Evolutionary conservation across 2,888 invertebrate species (phyloP).

Genomic region (Troides oblongomaculatus): DNA sequence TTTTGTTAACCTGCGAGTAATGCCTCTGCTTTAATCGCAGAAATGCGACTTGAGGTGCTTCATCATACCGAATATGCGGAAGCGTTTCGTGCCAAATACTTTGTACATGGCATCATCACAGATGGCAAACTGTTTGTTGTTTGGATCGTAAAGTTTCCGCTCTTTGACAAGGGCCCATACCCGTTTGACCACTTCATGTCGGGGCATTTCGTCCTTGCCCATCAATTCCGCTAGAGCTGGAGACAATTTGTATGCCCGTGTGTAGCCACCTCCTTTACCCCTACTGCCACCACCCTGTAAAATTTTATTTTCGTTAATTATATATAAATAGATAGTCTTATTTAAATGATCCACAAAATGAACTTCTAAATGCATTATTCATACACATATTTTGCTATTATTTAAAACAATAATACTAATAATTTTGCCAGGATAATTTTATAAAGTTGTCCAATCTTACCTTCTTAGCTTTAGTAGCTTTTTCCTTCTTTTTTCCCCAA

Average conservation of each 20-base stretch:
- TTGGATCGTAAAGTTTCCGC: constrained; percentile 93
- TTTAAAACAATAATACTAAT: no score
- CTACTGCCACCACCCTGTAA: constrained; percentile 48
- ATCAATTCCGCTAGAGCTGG: constrained; percentile 91
- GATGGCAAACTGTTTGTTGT: constrained; percentile 96
- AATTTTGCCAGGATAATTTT: no score
- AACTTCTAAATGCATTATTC: no score
- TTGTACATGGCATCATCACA: constrained; percentile 94
- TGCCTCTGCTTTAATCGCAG: constrained; percentile 70
- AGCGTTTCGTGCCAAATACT: constrained; percentile 94
- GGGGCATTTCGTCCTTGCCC: constrained; percentile 90
- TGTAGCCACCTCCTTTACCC: constrained; percentile 88
- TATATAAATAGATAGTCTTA: no score
- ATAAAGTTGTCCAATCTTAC: constrained; percentile 33
- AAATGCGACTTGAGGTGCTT: constrained; percentile 96
- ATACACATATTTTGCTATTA: no score
- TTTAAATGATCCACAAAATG: no score
- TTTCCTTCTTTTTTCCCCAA: constrained; percentile 81
- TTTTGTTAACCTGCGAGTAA: no score
- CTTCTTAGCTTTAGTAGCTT: constrained; percentile 66
- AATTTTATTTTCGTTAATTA: no score
- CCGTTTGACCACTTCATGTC: constrained; percentile 93
- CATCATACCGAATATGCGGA: constrained; percentile 98
- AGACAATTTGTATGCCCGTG: constrained; percentile 90
- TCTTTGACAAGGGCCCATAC: constrained; percentile 95